Base-by-base conservation (phyloP, 2,113 vertebrate species). In the Nanorana parkeri region DNA sequence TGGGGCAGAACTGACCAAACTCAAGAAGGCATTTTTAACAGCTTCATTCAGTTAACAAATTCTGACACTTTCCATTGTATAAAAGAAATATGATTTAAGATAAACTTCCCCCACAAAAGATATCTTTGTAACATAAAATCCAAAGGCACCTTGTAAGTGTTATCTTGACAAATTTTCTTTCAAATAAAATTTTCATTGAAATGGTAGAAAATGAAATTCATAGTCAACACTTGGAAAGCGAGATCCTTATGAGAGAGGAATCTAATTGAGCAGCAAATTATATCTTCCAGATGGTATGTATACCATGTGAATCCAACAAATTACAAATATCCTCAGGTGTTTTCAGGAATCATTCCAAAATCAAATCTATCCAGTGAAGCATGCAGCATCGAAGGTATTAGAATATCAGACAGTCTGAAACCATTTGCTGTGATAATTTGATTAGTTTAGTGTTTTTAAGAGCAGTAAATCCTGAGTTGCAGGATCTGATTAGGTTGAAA, bases 291-390 rank as follows among this genome's bases (percentile, higher is more conserved):
- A 76, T 83, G 80, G 71, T 83, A 83, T 16, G 63, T 76, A 83
- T 60, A 28, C 47, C 72, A 68, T 76, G 68, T 68, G 80, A 83
- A 83, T 76, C 63, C 63, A 83, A 76, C 71, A 76, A 83, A 83
- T 83, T 83, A 83, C 47, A 76, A 75, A 75, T 83, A 83, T 83
- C 54, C 80, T 83, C 80, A 76, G 72, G 80, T 83, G 80, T 28
- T 32, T 66, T 76, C 29, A 26, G 23, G 61, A 76, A 68, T 47
- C 52, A 68, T 76, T 60, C 64, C 63, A 76, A 76, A 83, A 83
- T 67, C 63, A 68, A 58, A 76, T 76, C 24, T 83, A 83, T 68
- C 72, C 29, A 76, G 51, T 83, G 63, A 76, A 67, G 63, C 71
- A 68, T 83, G 17, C 23, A 51, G 60, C 51, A 60, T 76, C 8